phyloP scores from a whole-genome alignment of 2,888 invertebrate genomes.

The Acrocera orbiculus region DNA sequence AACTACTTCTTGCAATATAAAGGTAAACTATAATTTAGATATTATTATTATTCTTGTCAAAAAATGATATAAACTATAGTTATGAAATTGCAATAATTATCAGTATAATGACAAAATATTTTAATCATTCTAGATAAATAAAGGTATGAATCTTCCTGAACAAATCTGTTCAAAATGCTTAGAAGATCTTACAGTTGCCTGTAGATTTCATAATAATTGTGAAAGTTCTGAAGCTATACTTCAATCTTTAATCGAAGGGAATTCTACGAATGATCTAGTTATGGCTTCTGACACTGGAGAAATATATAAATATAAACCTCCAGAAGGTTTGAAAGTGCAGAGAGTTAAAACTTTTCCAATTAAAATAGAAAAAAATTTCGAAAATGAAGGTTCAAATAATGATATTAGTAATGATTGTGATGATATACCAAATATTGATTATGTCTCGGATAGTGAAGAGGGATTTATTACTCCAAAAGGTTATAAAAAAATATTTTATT shows the following conservation, averaged over 20 bases:
- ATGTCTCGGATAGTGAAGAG: neutral
- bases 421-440: neutral
- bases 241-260: conserved; percentile 6
- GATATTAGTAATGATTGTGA: neutral
- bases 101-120: too few species aligned
- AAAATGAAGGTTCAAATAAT: neutral
- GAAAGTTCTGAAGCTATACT: conserved; percentile 14
- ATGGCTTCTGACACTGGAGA: neutral
- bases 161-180: conserved; percentile 13
- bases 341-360: neutral
- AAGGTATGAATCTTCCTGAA: conserved; percentile 10
- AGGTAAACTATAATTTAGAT: neutral
- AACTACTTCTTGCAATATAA: conserved; percentile 10
- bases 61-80: too few species aligned
- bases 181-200: conserved; percentile 10
- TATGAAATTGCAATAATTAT: too few species aligned
- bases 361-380: neutral
- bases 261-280: neutral
- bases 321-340: conserved; percentile 8
- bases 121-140: neutral
- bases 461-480: too few species aligned
- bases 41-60: neutral
- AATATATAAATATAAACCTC: conserved; percentile 8
- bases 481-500: too few species aligned
- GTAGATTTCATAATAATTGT: conserved; percentile 12